Conservation (phyloP, 1,140 invertebrate species). For the Xylocopa sonorina region DNA sequence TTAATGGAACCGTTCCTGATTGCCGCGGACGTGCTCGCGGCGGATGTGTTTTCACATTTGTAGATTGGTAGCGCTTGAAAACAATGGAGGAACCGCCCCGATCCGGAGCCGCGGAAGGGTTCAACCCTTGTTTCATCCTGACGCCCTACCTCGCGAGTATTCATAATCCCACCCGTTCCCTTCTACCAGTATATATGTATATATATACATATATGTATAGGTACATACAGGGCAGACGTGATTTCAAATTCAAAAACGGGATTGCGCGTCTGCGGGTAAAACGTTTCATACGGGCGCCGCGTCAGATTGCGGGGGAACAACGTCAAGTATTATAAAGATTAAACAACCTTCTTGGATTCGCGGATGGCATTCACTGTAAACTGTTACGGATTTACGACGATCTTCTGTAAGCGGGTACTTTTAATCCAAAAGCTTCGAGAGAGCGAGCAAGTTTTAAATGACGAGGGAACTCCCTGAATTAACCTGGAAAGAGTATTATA, state of each 20-base stretch:
- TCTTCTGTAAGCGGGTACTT: too few relatives aligned
- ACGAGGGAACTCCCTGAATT: too few relatives aligned
- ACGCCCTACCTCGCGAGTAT: slow-evolving; percentile 5
- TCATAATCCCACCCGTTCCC: slow-evolving; percentile 16
- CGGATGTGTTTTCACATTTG: neutral
- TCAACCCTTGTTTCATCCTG: neutral
- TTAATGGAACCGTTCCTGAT: neutral
- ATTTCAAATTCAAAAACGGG: neutral
- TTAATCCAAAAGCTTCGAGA: too few relatives aligned
- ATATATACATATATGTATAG: too few relatives aligned
- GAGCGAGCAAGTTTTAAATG: too few relatives aligned
- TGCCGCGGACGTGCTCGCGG: neutral
- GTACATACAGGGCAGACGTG: neutral
- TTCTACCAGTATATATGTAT: too few relatives aligned
- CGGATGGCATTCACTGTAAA: too few relatives aligned
- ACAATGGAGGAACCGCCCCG: neutral
- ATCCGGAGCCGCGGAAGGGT: neutral
- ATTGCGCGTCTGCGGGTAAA: neutral
- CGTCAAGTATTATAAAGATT: neutral
- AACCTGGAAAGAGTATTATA: too few relatives aligned
- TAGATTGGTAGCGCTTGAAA: neutral
- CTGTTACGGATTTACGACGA: too few relatives aligned
- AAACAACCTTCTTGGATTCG: neutral
- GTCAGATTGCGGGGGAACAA: neutral
- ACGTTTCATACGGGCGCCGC: slow-evolving; percentile 9